Evolutionary conservation across 2,888 invertebrate genomes (phyloP), one percentile per base, ranked within the genome.

Genomic region (Perdita meconis): DNA sequence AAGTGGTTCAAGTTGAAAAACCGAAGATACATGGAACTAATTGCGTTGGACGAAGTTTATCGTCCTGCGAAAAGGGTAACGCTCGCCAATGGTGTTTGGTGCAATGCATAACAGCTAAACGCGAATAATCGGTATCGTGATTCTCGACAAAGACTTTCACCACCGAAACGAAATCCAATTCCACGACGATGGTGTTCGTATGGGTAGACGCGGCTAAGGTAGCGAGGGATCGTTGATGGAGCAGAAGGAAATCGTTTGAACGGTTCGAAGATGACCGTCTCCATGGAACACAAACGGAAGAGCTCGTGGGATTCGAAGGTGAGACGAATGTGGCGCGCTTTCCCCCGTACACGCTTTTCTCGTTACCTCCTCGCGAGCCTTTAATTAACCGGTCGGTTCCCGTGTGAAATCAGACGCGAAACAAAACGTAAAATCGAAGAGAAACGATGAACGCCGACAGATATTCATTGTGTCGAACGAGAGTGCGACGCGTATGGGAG

Each of bases 251-350:
- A 76, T 70, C 63, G 63, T 53, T 57, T 53, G 19, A 60, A 57
- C 65, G 69, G 47, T 51, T 57, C 13, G 42, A 79, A 69, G 80
- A 93, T 93, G 92, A 93, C 93, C 85, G 92, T 93, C 82, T 90
- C 93, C 84, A 93, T 93, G 93, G 93, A 93, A 79, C 93, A 93
- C 87, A 93, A 93, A 82, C 92, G 94, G 86, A 94, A 93, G 89
- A 93, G 92, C 74, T 94, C 94, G 81, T 94, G 93, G 94, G 94
- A 94, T 83, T 94, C 94, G 47, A 94, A 94, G 93, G 94, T 94
- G 88, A 92, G 90, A 72, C 72, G 69, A 65, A 85, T 80, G 68
- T 81, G 77, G 81, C 82, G 71, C 83, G 80, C 83, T 84, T 85
- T 84, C 82, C 78, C 82, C 55, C 65, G 66, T 24, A 55, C 26